phyloP scores from a whole-genome alignment of 2,888 invertebrate species.

The Drosophila siamana region DNA sequence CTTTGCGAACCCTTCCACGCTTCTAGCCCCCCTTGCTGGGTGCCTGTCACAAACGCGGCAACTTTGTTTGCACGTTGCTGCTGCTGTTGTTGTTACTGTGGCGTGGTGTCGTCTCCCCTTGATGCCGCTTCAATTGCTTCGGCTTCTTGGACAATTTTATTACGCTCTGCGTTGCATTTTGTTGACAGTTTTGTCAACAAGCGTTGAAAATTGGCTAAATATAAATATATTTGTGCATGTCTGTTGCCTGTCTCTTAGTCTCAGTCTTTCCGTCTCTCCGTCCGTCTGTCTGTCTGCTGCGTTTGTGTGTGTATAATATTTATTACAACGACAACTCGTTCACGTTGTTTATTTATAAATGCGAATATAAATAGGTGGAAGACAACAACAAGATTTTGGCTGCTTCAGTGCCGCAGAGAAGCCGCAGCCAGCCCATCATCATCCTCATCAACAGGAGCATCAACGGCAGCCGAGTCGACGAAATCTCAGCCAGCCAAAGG shows the following conservation, averaged over 20 bases:
- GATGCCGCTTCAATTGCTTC: slow-evolving; percentile 53
- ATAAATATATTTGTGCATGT: slow-evolving; percentile 76
- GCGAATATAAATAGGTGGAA: slow-evolving; percentile 79
- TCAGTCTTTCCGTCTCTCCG: slow-evolving; percentile 18
- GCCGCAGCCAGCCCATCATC: slow-evolving; percentile 50
- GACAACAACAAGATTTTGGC: slow-evolving; percentile 66
- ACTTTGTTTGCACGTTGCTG: slow-evolving; percentile 41
- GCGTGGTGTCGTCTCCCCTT: slow-evolving; percentile 5
- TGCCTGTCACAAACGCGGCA: slow-evolving; percentile 43
- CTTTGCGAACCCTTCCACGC: slow-evolving; percentile 3
- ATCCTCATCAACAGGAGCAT: slow-evolving; percentile 56
- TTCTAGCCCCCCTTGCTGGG: neutral
- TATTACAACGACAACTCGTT: slow-evolving; percentile 81
- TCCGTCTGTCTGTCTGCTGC: slow-evolving; percentile 16
- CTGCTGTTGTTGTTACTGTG: neutral
- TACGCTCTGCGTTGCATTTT: slow-evolving; percentile 81
- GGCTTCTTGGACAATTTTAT: slow-evolving; percentile 79
- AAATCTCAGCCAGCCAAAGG: slow-evolving; percentile 26
- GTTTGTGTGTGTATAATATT: slow-evolving; percentile 67
- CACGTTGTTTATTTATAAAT: slow-evolving; percentile 80
- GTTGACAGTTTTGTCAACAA: slow-evolving; percentile 86
- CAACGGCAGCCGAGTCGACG: slow-evolving; percentile 44
- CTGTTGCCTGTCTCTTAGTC: slow-evolving; percentile 54
- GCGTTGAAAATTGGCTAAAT: slow-evolving; percentile 85
- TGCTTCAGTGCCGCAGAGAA: slow-evolving; percentile 40